A percentile compares a stretch with the other conserved stretches of the same genome.
phyloP scores from a whole-genome alignment of 2,113 vertebrate genomes.

The Arvicanthis niloticus region DNA sequence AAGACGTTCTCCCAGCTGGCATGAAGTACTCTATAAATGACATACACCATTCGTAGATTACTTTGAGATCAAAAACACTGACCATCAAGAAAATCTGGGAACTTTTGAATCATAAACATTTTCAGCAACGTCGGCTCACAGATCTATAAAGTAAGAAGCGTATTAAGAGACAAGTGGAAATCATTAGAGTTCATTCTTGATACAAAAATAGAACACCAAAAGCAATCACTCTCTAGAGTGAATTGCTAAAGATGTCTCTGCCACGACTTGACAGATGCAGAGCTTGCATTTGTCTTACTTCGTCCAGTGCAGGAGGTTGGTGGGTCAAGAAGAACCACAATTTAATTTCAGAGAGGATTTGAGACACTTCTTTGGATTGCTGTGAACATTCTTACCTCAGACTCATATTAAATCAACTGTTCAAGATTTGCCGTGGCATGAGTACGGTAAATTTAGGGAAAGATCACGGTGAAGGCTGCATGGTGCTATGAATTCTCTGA shows the following conservation, averaged over 20 bases:
- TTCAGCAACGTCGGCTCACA: neutral
- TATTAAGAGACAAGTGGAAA: neutral
- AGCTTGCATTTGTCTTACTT: neutral
- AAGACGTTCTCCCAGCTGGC: neutral
- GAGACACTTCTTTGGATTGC: neutral
- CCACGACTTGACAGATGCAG: neutral
- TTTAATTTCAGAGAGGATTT: neutral
- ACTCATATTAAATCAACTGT: neutral
- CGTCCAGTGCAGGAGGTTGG: neutral
- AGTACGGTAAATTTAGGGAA: neutral
- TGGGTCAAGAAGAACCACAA: neutral
- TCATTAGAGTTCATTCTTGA: neutral
- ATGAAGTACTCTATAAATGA: neutral
- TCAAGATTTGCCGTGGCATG: neutral
- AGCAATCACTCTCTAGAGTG: neutral
- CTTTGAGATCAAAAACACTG: neutral
- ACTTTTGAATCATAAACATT: neutral
- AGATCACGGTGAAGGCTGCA: neutral
- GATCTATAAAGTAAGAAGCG: neutral
- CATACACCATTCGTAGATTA: neutral
- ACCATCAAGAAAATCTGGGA: neutral
- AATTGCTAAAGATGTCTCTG: neutral
- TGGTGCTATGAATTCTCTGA: neutral
- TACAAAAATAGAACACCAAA: slow-evolving; percentile 38
- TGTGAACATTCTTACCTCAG: neutral